Evolutionary conservation across 2,797 vertebrate genomes (phyloP).

Genomic region (Platalea minor): DNA sequence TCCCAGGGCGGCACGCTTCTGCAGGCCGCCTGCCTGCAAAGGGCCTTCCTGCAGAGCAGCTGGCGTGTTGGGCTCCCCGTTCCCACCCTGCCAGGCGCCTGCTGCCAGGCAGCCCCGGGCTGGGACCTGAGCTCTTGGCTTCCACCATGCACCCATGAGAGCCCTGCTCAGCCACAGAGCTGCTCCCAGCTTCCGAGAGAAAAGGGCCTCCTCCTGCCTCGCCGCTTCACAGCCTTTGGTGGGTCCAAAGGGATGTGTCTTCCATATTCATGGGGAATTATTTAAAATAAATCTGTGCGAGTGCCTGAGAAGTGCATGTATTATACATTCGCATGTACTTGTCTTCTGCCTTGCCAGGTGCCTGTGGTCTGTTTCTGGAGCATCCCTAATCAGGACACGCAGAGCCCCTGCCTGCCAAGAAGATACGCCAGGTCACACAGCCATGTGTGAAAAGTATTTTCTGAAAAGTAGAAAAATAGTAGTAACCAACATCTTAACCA

Average conservation of each 20-base stretch:
- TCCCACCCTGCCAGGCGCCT: not conserved
- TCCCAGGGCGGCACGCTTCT: not conserved
- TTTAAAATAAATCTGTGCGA: not conserved
- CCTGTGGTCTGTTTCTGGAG: not conserved
- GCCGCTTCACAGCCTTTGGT: not conserved
- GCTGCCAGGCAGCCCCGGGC: not conserved
- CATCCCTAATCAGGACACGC: rapidly evolving
- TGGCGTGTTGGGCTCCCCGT: not conserved
- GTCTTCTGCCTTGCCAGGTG: not conserved
- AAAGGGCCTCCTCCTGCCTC: not conserved
- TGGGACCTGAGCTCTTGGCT: not conserved
- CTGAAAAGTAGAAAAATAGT: not conserved
- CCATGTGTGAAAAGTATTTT: not conserved
- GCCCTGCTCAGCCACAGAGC: rapidly evolving
- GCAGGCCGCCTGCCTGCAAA: not conserved
- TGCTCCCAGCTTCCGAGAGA: rapidly evolving
- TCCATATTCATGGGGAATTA: not conserved
- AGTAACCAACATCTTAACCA: not conserved
- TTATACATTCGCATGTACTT: not conserved
- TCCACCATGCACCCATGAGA: rapidly evolving
- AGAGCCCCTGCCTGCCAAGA: not conserved
- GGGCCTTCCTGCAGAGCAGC: not conserved
- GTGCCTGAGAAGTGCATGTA: not conserved
- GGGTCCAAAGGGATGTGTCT: not conserved
- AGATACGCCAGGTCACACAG: not conserved